These are phyloP conservation scores for Lysandra coridon DNA, from an alignment of 2,888 invertebrate species.

Conservation along the genomic window DNA sequence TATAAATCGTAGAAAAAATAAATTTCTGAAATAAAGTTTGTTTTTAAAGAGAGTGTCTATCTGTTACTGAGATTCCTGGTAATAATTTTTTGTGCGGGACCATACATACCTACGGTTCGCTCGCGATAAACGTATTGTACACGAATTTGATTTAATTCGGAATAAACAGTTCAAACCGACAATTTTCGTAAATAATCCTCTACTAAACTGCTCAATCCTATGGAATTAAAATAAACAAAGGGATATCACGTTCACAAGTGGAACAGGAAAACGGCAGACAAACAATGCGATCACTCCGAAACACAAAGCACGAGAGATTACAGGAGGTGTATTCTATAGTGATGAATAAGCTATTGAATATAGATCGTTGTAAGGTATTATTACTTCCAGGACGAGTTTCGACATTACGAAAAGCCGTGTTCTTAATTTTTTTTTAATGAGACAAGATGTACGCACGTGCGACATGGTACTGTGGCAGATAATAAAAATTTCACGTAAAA, in stretches of 20 bases:
- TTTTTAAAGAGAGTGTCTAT: too few relatives aligned
- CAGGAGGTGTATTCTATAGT: not conserved
- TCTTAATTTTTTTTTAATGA: not conserved
- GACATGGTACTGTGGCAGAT: too few relatives aligned
- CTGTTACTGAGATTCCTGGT: too few relatives aligned
- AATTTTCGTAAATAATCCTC: not conserved
- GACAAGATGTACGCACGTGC: too few relatives aligned
- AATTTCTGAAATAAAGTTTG: too few relatives aligned
- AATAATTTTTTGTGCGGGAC: too few relatives aligned
- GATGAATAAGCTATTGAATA: not conserved
- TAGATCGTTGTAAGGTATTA: not conserved
- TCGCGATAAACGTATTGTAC: too few relatives aligned
- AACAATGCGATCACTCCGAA: not conserved
- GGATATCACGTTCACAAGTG: slow-evolving; percentile 7
- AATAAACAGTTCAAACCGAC: too few relatives aligned
- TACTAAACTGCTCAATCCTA: not conserved
- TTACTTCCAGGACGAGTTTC: not conserved
- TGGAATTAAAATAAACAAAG: not conserved
- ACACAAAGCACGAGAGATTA: not conserved
- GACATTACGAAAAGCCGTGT: not conserved
- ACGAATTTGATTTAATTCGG: too few relatives aligned
- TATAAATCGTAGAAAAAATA: too few relatives aligned
- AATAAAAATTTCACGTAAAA: too few relatives aligned
- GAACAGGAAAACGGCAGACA: slow-evolving; percentile 1
- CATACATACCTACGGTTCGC: too few relatives aligned